Conservation (phyloP, 2,888 invertebrate genomes). For the Lepeophtheirus nordmannii region DNA sequence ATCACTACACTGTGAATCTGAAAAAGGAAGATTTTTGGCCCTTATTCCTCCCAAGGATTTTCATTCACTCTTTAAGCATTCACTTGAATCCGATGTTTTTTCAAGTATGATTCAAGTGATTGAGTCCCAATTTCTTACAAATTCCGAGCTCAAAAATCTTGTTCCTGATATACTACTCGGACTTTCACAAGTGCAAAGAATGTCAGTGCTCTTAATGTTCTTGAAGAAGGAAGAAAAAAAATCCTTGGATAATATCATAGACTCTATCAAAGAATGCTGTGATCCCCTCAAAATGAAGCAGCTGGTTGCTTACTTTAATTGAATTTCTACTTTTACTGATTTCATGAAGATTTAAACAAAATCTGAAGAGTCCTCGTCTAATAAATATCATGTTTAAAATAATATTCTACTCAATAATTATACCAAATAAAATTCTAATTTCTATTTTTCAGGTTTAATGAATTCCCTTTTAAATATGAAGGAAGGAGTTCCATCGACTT, state of each 20-base stretch:
- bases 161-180: slow-evolving; percentile 7
- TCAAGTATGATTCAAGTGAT: slow-evolving; percentile 24
- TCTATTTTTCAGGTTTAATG: too few relatives aligned
- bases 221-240: slow-evolving; percentile 1
- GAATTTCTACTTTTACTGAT: too few relatives aligned
- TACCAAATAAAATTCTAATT: too few relatives aligned
- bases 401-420: too few relatives aligned
- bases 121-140: background rate
- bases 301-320: too few relatives aligned
- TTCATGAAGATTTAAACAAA: too few relatives aligned
- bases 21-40: slow-evolving; percentile 14
- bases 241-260: background rate
- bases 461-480: too few relatives aligned
- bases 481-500: too few relatives aligned
- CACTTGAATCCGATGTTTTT: slow-evolving; percentile 26
- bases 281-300: background rate
- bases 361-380: too few relatives aligned
- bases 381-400: too few relatives aligned
- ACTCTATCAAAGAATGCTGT: background rate
- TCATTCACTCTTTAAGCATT: slow-evolving; percentile 26
- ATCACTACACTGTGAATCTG: background rate
- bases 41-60: slow-evolving; percentile 26
- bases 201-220: slow-evolving; percentile 22
- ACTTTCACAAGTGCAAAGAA: slow-evolving; percentile 8
- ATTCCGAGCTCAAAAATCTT: background rate